phyloP scores from a whole-genome alignment of 2,888 invertebrate genomes.

The Matsumyia berberina region DNA sequence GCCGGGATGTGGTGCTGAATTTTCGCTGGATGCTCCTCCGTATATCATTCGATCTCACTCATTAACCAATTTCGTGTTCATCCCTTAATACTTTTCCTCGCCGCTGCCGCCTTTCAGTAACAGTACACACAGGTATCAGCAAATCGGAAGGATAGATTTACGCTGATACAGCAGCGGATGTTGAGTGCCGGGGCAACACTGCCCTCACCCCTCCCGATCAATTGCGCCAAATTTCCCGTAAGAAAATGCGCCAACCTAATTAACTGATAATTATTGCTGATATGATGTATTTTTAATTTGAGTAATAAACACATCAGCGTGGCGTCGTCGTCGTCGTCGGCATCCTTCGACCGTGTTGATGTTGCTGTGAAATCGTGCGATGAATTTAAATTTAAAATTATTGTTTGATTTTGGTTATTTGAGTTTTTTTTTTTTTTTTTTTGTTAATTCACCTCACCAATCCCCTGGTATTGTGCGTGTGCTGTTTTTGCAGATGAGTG shows the following conservation, averaged over 20 bases:
- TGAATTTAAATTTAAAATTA: constrained; percentile 74
- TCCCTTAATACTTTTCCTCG: constrained; percentile 36
- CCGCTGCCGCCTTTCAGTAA: background rate
- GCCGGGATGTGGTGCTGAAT: background rate
- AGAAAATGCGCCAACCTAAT: constrained; percentile 80
- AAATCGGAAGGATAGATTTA: constrained; percentile 52
- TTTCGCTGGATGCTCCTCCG: constrained; percentile 14
- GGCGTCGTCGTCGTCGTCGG: constrained; percentile 12
- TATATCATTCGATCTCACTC: constrained; percentile 66
- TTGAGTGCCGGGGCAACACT: constrained; percentile 20
- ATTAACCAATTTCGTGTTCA: constrained; percentile 68
- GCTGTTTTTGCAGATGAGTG: constrained; percentile 9
- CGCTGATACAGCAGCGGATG: constrained; percentile 62
- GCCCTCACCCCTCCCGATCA: constrained; percentile 27
- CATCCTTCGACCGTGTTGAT: constrained; percentile 31
- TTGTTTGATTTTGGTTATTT: constrained; percentile 67
- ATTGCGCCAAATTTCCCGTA: constrained; percentile 54
- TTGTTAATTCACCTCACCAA: background rate
- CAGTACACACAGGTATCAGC: constrained; percentile 46
- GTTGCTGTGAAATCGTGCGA: constrained; percentile 54
- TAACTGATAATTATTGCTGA: constrained; percentile 82
- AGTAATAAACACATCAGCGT: constrained; percentile 69
- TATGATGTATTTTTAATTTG: constrained; percentile 77
- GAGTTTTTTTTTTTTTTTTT: background rate
- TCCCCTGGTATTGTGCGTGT: constrained; percentile 20